phyloP scores from a whole-genome alignment of 2,113 vertebrate species.

The Dipodomys merriami region DNA sequence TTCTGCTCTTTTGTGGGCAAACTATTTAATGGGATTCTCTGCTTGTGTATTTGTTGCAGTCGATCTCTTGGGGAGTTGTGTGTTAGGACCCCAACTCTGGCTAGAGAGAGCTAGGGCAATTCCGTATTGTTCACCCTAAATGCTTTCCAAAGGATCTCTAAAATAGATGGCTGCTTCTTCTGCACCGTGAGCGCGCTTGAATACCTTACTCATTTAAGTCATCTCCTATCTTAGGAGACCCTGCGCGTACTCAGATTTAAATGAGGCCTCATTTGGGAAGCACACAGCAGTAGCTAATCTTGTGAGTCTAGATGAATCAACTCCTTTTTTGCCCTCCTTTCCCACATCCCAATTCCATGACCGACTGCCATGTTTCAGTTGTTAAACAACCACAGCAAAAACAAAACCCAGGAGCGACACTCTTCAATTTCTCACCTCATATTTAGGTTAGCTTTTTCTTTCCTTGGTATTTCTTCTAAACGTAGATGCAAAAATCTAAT shows the following conservation, averaged over 20 bases:
- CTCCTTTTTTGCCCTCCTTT: accelerated
- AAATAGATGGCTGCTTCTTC: neutral
- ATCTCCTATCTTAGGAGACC: neutral
- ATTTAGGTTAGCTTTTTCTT: neutral
- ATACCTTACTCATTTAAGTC: neutral
- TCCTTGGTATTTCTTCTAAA: neutral
- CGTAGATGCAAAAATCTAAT: neutral
- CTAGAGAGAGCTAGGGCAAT: too few species aligned
- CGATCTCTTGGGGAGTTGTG: too few species aligned
- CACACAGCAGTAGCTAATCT: accelerated
- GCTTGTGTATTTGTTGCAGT: too few species aligned
- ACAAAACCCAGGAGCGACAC: neutral
- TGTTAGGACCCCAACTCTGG: too few species aligned
- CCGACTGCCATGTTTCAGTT: neutral
- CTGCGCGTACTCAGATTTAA: neutral
- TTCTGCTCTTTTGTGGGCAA: too few species aligned
- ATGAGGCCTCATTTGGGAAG: accelerated
- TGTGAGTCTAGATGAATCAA: accelerated
- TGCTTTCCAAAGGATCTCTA: too few species aligned
- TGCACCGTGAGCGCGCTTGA: neutral
- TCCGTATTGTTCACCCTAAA: too few species aligned
- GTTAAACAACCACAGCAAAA: neutral
- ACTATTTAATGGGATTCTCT: too few species aligned
- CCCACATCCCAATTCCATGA: too few species aligned
- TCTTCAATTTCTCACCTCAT: neutral